phyloP scores from a whole-genome alignment of 92 coral and sea anemone genomes.

The Bergia sp. region DNA sequence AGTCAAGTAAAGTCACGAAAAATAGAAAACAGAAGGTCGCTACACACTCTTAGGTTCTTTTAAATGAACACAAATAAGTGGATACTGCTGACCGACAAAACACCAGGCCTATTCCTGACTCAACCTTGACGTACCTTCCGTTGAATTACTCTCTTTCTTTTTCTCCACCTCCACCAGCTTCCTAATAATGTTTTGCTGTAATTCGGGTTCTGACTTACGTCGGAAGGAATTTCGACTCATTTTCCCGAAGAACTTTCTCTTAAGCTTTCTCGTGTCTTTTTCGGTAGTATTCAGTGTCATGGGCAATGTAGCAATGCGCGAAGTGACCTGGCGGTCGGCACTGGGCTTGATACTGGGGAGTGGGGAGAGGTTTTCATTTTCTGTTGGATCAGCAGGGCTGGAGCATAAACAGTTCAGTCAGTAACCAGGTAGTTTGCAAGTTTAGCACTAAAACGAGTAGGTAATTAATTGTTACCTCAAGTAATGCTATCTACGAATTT shows the following conservation, averaged over 20 bases:
- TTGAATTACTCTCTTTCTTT: conserved; percentile 20
- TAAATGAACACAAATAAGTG: neutral
- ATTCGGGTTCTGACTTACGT: conserved; percentile 77
- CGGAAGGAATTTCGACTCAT: conserved; percentile 73
- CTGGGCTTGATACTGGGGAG: conserved; percentile 16
- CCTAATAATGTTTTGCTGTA: conserved; percentile 51
- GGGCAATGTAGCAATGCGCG: conserved; percentile 28
- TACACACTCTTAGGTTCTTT: no score
- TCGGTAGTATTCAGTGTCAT: conserved; percentile 45
- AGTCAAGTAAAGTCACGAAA: neutral
- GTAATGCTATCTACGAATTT: no score
- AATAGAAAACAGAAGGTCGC: neutral
- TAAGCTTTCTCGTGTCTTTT: conserved; percentile 69
- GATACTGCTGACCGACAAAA: neutral
- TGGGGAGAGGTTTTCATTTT: conserved; percentile 32
- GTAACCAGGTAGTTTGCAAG: neutral
- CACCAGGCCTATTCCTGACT: neutral
- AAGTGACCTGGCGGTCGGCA: neutral
- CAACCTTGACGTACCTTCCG: conserved; percentile 56
- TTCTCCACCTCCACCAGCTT: conserved; percentile 49
- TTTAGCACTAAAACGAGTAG: no score
- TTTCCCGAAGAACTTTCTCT: conserved; percentile 71
- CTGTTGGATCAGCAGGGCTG: conserved; percentile 2
- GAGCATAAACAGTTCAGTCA: neutral
- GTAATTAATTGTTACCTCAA: no score